Conservation (phyloP, 2,113 vertebrate genomes). For the Bagarius yarrelli region DNA sequence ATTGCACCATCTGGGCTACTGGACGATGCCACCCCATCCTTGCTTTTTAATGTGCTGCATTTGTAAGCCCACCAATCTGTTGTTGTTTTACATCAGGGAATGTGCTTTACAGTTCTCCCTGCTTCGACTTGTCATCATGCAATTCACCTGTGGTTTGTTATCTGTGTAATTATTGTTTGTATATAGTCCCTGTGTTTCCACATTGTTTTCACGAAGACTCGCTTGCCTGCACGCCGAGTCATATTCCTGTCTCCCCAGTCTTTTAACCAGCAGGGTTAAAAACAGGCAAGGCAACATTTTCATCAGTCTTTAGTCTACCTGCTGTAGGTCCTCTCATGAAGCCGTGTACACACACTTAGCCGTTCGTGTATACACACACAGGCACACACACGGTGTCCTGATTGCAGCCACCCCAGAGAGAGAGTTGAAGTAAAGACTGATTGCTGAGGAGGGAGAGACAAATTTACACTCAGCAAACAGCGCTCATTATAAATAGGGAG, state of each 20-base stretch:
- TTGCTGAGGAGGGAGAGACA: slow-evolving; percentile 50
- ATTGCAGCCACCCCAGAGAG: slow-evolving; percentile 51
- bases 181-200: slow-evolving; percentile 24
- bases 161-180: slow-evolving; percentile 21
- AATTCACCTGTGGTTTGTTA: slow-evolving; percentile 30
- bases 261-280: slow-evolving; percentile 3
- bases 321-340: slow-evolving; percentile 18
- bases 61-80: slow-evolving; percentile 17
- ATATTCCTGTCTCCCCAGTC: slow-evolving; percentile 11
- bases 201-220: slow-evolving; percentile 13
- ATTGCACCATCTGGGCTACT: slow-evolving; percentile 7
- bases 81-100: slow-evolving; percentile 10
- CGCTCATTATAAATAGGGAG: slow-evolving; percentile 53
- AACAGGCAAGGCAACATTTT: background rate
- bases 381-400: slow-evolving; percentile 33
- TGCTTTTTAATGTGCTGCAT: slow-evolving; percentile 9
- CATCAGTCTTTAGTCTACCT: slow-evolving; percentile 31
- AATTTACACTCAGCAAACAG: slow-evolving; percentile 53
- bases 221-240: background rate
- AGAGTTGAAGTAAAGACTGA: slow-evolving; percentile 52
- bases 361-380: background rate
- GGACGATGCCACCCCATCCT: background rate
- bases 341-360: background rate
- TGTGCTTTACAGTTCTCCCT: slow-evolving; percentile 18
- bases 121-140: slow-evolving; percentile 10